Evolutionary conservation across 2,113 vertebrate species (phyloP), one percentile per base, ranked within the genome.

Genomic region (Saguinus imperator): DNA sequence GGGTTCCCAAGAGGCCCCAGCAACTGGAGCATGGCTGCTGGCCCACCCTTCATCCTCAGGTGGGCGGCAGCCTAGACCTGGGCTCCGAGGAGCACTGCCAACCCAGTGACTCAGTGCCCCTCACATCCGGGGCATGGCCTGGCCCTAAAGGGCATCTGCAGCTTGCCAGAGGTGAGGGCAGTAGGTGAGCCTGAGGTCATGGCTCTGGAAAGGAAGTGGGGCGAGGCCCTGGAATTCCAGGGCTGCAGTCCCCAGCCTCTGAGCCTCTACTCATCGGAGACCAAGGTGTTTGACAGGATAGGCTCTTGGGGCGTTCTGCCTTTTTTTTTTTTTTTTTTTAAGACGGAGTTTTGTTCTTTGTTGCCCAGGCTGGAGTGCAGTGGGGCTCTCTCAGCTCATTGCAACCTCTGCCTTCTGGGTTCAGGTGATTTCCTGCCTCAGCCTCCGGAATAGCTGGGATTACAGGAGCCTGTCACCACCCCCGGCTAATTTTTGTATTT

Each of bases 31-130:
- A 37, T 1, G 3, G 55, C 3, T 13, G 55, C n/a, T n/a, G 77
- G 81, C 80, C 77, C 95, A 91, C 79, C 88, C 82, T 81, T 95
- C 35, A 13, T 89, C 32, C 52, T 91, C 40, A 35, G 57, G 72
- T 92, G 91, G 97, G 96, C 0, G 94, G 88, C 18, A 61, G 81
- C 87, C 76, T 25, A 6, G 21, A 25, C 64, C 37, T 43, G 70
- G 73, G 81, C 72, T 94, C 35, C 8, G 2, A 58, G 93, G 94
- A 82, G 83, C 77, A 52, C 55, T 72, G 86, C 61, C 75, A 43
- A 72, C n/a, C 35, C 1, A 40, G 87, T 96, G 96, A 97, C 93
- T 97, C 97, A 95, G 58, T 8, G 37, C 57, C 23, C 2, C 1
- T 64, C 0, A 18, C 81, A 95, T 89, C 16, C 40, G 10, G 86